These are phyloP conservation scores for Salvelinus fontinalis DNA, from an alignment of 2,113 vertebrate species.

Conservation along the genomic window DNA sequence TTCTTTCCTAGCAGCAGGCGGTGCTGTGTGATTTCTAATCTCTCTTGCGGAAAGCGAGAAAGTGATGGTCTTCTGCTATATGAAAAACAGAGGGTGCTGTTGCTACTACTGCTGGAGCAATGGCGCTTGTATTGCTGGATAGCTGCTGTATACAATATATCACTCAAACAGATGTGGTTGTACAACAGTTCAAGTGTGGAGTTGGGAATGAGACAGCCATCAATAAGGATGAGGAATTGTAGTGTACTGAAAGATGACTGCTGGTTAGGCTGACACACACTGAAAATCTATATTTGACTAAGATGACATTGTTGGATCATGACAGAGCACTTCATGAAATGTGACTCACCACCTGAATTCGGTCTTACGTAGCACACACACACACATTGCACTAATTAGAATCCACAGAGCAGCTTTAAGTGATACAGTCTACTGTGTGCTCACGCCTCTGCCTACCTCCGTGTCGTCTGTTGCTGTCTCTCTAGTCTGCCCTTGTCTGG, in stretches of 20 bases:
- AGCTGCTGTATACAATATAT: conserved; percentile 12
- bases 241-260: conserved; percentile 20
- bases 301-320: not conserved
- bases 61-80: not conserved
- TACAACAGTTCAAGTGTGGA: conserved; percentile 25
- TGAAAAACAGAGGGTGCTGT: not conserved
- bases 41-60: conserved; percentile 14
- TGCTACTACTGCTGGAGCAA: conserved; percentile 17
- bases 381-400: no score
- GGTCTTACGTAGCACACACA: no score
- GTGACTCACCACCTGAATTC: no score
- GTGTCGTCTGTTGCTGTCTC: no score
- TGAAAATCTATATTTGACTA: conserved; percentile 7
- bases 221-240: conserved; percentile 20
- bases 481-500: no score
- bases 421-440: no score
- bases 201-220: conserved; percentile 30
- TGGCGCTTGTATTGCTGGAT: conserved; percentile 16
- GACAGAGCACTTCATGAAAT: not conserved
- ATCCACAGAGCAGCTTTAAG: no score
- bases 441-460: no score
- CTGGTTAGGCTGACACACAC: conserved; percentile 5
- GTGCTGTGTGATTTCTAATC: conserved; percentile 61
- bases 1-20: conserved; percentile 60
- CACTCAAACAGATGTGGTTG: conserved; percentile 36